These are phyloP conservation scores for Phrixothrix hirtus DNA, from an alignment of 2,888 invertebrate species.

Conservation along the genomic window DNA sequence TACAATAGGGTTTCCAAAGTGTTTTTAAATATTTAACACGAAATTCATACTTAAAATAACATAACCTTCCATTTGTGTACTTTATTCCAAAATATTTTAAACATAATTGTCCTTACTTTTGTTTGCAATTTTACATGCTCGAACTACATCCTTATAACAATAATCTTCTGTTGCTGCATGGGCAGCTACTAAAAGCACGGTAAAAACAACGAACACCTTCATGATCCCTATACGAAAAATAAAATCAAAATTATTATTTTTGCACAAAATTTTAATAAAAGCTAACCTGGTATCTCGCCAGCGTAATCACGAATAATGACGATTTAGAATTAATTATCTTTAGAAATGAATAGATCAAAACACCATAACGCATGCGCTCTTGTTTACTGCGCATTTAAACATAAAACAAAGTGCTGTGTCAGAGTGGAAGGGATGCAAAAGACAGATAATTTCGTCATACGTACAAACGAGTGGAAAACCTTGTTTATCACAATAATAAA, in stretches of 20 bases:
- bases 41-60: too few relatives aligned
- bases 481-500: too few relatives aligned
- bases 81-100: too few relatives aligned
- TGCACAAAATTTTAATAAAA: not conserved
- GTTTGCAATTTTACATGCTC: conserved; percentile 58
- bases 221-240: conserved; percentile 58
- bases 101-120: conserved; percentile 34
- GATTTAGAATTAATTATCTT: conserved; percentile 8
- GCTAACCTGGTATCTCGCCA: conserved; percentile 57
- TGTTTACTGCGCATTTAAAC: conserved; percentile 31
- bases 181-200: conserved; percentile 57
- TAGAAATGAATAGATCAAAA: conserved; percentile 1
- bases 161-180: conserved; percentile 55
- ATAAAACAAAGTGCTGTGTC: conserved; percentile 37
- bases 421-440: conserved; percentile 12
- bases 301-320: conserved; percentile 55
- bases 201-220: conserved; percentile 62
- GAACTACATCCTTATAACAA: conserved; percentile 65
- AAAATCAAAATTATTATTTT: conserved; percentile 7
- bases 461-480: conserved; percentile 8
- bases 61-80: too few relatives aligned
- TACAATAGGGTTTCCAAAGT: too few relatives aligned
- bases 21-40: too few relatives aligned
- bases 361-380: conserved; percentile 26
- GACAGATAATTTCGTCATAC: conserved; percentile 4